Conservation (phyloP, 1,140 invertebrate genomes). For the Drosophila pallidifrons region DNA sequence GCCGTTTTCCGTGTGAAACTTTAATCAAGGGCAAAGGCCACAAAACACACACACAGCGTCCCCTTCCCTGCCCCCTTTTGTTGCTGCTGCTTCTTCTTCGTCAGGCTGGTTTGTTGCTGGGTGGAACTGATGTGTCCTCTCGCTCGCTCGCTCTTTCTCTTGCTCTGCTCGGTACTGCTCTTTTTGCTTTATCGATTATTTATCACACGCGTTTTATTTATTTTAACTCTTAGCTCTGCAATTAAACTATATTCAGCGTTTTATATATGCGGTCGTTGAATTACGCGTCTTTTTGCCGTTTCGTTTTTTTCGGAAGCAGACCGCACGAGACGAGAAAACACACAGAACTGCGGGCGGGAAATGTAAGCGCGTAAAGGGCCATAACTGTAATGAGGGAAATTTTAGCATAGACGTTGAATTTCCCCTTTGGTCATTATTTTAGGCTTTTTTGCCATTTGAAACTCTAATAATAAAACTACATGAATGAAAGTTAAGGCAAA, state of each 20-base stretch:
- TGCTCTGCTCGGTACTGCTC: conserved; percentile 14
- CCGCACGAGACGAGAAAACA: conserved; percentile 60
- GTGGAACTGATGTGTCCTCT: conserved; percentile 4
- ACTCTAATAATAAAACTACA: too few relatives aligned
- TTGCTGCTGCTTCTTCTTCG: too few relatives aligned
- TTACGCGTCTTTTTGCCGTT: conserved; percentile 14
- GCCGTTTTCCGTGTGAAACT: conserved; percentile 32
- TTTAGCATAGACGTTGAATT: conserved; percentile 18
- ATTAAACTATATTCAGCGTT: conserved; percentile 37
- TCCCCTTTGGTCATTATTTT: background rate
- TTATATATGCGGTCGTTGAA: conserved; percentile 20
- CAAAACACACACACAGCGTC: background rate
- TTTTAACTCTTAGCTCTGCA: conserved; percentile 8
- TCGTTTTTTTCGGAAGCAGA: conserved; percentile 9
- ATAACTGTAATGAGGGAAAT: conserved; percentile 31
- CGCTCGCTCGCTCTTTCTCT: background rate
- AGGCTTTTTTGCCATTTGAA: background rate
- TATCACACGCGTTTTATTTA: conserved; percentile 45
- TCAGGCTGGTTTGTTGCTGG: background rate
- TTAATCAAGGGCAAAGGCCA: conserved; percentile 43
- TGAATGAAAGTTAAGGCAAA: too few relatives aligned
- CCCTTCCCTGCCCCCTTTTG: conserved; percentile 13
- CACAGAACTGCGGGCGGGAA: conserved; percentile 63
- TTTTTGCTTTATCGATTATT: conserved; percentile 72
- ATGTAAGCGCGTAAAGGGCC: conserved; percentile 28